These are phyloP conservation scores for Adelphocoris suturalis DNA, from an alignment of 2,888 invertebrate genomes.

Conservation along the genomic window DNA sequence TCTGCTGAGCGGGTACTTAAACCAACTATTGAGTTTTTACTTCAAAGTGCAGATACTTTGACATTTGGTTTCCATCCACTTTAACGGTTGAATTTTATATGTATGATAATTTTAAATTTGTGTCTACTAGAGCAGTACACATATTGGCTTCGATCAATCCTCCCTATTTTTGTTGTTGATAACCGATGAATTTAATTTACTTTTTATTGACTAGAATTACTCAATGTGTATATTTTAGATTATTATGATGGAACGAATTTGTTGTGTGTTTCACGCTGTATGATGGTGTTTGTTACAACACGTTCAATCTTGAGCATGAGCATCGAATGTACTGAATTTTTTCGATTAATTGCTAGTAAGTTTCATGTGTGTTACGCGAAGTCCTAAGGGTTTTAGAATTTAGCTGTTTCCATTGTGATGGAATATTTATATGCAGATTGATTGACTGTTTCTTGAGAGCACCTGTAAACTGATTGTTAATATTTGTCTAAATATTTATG, in stretches of 20 bases:
- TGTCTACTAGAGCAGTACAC: slow-evolving; percentile 23
- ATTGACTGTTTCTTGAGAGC: too few species aligned
- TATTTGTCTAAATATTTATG: too few species aligned
- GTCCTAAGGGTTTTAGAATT: not conserved
- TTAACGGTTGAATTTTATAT: slow-evolving; percentile 27
- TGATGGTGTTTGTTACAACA: not conserved
- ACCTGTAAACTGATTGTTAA: too few species aligned
- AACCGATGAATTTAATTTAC: not conserved
- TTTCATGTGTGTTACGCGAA: not conserved
- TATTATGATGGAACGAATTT: slow-evolving; percentile 18
- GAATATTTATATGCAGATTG: not conserved
- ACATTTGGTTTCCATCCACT: slow-evolving; percentile 43
- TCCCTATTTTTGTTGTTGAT: not conserved
- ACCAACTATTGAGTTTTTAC: slow-evolving; percentile 17
- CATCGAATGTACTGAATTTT: slow-evolving; percentile 22
- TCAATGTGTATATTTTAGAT: not conserved
- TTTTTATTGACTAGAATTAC: not conserved
- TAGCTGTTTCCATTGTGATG: not conserved
- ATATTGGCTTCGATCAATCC: not conserved
- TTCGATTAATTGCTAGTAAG: not conserved
- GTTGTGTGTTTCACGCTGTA: not conserved
- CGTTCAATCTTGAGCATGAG: not conserved
- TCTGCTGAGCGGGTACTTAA: slow-evolving; percentile 25
- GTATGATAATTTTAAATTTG: not conserved
- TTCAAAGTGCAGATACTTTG: slow-evolving; percentile 5